Evolutionary conservation across 2,797 vertebrate species (phyloP).

Genomic region (Hirundo rustica): DNA sequence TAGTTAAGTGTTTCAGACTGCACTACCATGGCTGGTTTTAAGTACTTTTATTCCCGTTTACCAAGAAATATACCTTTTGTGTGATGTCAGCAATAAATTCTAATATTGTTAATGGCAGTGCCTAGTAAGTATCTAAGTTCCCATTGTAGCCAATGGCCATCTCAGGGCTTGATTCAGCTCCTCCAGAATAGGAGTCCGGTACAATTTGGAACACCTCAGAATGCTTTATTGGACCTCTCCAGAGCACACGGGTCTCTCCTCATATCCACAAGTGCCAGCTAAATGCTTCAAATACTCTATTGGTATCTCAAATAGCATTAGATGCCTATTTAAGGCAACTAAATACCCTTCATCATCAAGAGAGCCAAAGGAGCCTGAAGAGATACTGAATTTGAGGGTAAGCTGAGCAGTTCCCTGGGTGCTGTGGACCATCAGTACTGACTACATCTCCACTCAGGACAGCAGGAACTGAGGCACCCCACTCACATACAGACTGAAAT

Average conservation of each 20-base stretch:
- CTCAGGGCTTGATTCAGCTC: background rate
- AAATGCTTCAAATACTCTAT: background rate
- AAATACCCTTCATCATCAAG: background rate
- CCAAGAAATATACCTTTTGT: background rate
- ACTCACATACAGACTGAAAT: background rate
- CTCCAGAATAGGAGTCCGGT: background rate
- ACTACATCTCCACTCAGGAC: background rate
- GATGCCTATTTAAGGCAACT: background rate
- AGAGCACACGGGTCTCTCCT: background rate
- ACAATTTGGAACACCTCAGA: background rate
- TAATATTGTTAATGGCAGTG: background rate
- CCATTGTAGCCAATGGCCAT: background rate
- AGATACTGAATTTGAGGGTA: background rate
- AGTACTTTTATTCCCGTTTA: background rate
- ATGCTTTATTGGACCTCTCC: background rate
- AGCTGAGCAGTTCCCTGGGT: background rate
- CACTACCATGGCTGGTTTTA: background rate
- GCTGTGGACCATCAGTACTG: background rate
- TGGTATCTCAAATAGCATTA: background rate
- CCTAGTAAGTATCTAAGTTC: background rate
- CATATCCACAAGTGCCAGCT: background rate
- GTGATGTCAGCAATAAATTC: background rate
- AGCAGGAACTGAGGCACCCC: background rate
- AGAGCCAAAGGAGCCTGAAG: background rate
- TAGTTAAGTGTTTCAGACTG: background rate